Evolutionary conservation across 2,888 invertebrate genomes (phyloP).

Genomic region (Chymomyza caudatula): DNA sequence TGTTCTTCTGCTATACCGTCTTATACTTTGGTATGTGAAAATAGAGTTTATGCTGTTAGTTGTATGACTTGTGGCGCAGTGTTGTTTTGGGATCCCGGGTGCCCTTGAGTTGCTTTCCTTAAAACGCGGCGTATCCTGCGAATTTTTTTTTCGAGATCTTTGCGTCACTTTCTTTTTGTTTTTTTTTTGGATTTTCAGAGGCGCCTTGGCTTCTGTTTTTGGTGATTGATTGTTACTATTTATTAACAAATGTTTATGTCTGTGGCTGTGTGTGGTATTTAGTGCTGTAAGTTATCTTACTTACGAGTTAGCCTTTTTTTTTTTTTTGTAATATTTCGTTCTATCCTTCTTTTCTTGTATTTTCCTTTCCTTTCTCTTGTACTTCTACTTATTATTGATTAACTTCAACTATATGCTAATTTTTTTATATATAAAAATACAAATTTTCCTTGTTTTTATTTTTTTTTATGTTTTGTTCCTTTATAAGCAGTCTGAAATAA

Average conservation of each 20-base stretch:
- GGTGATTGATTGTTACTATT: neutral
- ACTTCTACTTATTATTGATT: slow-evolving; percentile 6
- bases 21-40: neutral
- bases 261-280: neutral
- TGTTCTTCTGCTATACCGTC: neutral
- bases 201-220: slow-evolving; percentile 15
- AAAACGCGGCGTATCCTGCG: neutral
- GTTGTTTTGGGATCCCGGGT: no score
- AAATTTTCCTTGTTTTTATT: neutral
- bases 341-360: slow-evolving; percentile 6
- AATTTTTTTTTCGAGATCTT: neutral
- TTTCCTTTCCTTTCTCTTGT: slow-evolving; percentile 3
- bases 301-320: slow-evolving; percentile 27
- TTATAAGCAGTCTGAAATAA: neutral
- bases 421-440: neutral
- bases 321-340: no score
- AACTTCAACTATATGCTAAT: slow-evolving; percentile 13
- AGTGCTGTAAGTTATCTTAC: neutral
- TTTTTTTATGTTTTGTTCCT: neutral
- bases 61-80: no score
- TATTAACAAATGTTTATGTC: neutral
- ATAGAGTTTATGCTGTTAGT: no score
- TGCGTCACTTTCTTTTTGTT: neutral
- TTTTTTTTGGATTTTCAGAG: neutral
- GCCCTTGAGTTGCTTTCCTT: no score